A percentile compares a stretch with the other conserved stretches of the same genome.
Evolutionary conservation across 2,888 invertebrate genomes (phyloP).

Genomic region (Monoplex corrugatus): DNA sequence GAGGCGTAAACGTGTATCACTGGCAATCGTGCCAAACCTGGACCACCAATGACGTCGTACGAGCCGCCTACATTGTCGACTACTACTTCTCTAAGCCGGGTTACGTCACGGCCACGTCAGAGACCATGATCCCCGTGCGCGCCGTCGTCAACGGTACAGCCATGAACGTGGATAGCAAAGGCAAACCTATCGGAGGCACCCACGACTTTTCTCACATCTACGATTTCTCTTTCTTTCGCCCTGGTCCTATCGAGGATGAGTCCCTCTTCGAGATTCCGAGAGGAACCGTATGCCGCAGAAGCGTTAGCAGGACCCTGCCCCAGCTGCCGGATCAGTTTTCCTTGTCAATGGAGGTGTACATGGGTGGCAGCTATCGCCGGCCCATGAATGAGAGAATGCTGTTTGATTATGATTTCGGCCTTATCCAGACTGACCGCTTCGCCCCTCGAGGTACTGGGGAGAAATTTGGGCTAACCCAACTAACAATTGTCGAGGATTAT

Average conservation of each 20-base stretch:
- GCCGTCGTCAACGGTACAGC: conserved; percentile 63
- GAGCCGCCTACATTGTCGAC: conserved; percentile 57
- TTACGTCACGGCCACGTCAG: conserved; percentile 51
- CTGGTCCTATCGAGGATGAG: conserved; percentile 59
- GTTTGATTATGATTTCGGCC: conserved; percentile 54
- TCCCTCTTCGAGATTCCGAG: conserved; percentile 64
- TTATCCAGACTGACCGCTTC: conserved; percentile 53
- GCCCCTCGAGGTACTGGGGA: conserved; percentile 38
- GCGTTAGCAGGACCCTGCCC: conserved; percentile 55
- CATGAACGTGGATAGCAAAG: conserved; percentile 40
- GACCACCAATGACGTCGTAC: conserved; percentile 5
- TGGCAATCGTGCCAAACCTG: conserved; percentile 59
- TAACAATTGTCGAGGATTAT: conserved; percentile 51
- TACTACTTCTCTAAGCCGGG: conserved; percentile 57
- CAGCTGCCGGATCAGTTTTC: conserved; percentile 59
- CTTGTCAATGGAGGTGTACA: conserved; percentile 56
- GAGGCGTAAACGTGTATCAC: conserved; percentile 59
- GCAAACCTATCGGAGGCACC: conserved; percentile 41
- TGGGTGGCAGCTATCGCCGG: background rate
- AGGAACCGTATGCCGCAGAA: conserved; percentile 59
- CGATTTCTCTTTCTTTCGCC: conserved; percentile 63
- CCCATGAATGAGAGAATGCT: conserved; percentile 50
- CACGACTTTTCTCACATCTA: conserved; percentile 66
- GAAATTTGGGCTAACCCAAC: conserved; percentile 35
- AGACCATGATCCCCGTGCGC: conserved; percentile 60